Evolutionary conservation across 2,113 vertebrate genomes (phyloP).

Genomic region (Pituophis catenifer): DNA sequence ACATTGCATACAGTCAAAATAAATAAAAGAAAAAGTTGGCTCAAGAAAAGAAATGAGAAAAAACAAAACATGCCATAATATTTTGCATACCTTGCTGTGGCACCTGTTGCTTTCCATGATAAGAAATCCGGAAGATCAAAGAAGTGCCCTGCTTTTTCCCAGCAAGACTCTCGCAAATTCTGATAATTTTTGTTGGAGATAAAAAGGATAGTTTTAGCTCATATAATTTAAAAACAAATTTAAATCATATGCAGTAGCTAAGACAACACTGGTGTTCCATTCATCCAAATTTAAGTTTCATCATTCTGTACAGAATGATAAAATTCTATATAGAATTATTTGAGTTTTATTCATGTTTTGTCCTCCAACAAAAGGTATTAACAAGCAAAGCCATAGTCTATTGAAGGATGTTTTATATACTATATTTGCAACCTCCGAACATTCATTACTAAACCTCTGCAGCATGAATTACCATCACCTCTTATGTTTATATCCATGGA

Average conservation of each 20-base stretch:
- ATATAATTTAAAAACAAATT: constrained; percentile 17
- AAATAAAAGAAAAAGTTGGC: constrained; percentile 59
- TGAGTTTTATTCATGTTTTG: neutral
- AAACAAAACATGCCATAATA: constrained; percentile 47
- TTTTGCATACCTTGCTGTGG: constrained; percentile 82
- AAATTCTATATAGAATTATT: neutral
- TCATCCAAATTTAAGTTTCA: neutral
- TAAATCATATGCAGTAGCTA: neutral
- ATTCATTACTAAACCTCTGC: neutral
- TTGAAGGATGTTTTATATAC: neutral
- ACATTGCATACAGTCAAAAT: constrained; percentile 60
- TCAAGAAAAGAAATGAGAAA: constrained; percentile 37
- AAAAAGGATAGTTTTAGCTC: constrained; percentile 13
- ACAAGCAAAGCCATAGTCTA: neutral
- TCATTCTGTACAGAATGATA: neutral
- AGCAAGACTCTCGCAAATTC: constrained; percentile 74
- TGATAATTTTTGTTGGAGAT: constrained; percentile 52
- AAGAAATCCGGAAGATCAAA: constrained; percentile 97
- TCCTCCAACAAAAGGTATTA: neutral
- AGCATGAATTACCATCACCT: neutral
- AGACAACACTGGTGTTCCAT: neutral
- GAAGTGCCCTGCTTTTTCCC: constrained; percentile 82
- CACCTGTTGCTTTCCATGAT: constrained; percentile 93
- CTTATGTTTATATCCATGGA: neutral
- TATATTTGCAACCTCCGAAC: neutral